These are phyloP conservation scores for Conchocele bisecta DNA, from an alignment of 2,888 invertebrate species.

Conservation along the genomic window DNA sequence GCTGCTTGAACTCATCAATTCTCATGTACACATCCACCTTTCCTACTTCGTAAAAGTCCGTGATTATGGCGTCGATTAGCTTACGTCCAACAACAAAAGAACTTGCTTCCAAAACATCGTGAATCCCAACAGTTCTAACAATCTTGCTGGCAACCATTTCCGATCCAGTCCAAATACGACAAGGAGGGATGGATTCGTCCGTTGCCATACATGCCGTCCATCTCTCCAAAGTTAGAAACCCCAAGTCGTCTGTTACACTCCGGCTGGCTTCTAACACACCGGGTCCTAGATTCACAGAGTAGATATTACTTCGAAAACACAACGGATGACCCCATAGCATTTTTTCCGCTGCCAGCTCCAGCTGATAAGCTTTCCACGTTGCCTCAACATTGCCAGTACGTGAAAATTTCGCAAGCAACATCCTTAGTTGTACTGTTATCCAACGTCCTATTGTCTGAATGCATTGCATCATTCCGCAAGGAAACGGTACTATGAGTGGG, in stretches of 20 bases:
- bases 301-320: not conserved
- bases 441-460: constrained; percentile 4
- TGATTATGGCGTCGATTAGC: constrained; percentile 3
- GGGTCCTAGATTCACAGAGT: constrained; percentile 20
- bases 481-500: constrained; percentile 12
- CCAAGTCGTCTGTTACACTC: constrained; percentile 15
- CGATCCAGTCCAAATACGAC: constrained; percentile 22
- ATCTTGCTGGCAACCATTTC: constrained; percentile 4
- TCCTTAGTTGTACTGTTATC: not conserved
- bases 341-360: constrained; percentile 28
- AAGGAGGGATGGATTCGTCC: constrained; percentile 24
- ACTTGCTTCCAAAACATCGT: constrained; percentile 26
- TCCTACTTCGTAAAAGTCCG: constrained; percentile 16
- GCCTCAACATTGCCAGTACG: constrained; percentile 13
- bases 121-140: constrained; percentile 16
- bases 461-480: not conserved
- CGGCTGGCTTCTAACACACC: constrained; percentile 7
- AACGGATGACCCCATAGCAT: constrained; percentile 28
- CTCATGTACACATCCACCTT: not conserved
- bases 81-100: constrained; percentile 18
- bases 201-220: constrained; percentile 23
- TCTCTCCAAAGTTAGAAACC: constrained; percentile 13
- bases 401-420: not conserved
- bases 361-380: constrained; percentile 26
- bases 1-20: constrained; percentile 18